A percentile compares a stretch with the other conserved stretches of the same genome.
Conservation (phyloP, 2,797 vertebrate genomes). For the Prionace glauca region DNA sequence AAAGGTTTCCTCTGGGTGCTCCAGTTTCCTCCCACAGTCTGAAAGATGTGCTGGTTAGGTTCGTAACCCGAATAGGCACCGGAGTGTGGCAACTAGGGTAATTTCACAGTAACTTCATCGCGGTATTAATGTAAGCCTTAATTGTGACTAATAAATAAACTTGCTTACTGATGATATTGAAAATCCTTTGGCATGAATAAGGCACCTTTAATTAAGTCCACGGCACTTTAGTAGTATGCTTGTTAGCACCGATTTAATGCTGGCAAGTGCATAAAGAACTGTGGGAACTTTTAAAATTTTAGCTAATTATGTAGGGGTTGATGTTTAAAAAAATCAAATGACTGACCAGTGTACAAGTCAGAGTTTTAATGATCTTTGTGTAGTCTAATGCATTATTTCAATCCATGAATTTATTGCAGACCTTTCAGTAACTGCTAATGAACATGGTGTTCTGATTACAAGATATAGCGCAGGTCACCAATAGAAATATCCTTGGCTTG, state of each 20-base stretch:
- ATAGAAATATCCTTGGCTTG: slow-evolving; percentile 42
- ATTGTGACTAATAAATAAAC: too few species aligned
- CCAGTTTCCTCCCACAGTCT: too few species aligned
- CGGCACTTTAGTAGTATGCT: background rate
- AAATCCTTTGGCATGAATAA: too few species aligned
- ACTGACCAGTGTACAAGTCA: background rate
- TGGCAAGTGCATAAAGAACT: background rate
- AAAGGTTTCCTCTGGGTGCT: too few species aligned
- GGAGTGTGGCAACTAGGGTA: too few species aligned
- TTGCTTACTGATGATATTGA: too few species aligned
- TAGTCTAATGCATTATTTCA: background rate
- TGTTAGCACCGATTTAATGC: background rate
- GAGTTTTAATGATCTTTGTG: background rate
- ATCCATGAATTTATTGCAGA: background rate
- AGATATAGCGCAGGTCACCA: background rate
- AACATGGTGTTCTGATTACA: background rate
- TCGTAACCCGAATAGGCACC: too few species aligned
- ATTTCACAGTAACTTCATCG: too few species aligned
- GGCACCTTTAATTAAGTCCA: too few species aligned
- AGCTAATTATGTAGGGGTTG: background rate
- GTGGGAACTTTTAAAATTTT: background rate
- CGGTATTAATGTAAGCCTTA: too few species aligned
- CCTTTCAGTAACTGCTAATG: background rate
- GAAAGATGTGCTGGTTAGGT: too few species aligned
- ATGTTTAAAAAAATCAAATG: background rate